Conservation (phyloP, 2,113 vertebrate genomes). For the Lophochroa leadbeateri region DNA sequence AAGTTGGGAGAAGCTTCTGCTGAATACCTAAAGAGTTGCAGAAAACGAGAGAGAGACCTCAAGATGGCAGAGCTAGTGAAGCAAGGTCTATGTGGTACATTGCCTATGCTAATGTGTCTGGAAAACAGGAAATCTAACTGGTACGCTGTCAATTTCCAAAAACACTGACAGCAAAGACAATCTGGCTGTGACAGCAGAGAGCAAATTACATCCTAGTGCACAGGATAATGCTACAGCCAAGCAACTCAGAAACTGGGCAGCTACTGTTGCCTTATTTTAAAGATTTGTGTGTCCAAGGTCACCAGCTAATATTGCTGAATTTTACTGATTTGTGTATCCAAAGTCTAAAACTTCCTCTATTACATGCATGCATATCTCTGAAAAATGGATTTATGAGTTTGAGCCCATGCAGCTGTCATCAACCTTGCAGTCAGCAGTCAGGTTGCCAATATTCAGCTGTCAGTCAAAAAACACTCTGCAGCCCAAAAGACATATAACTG, state of each 20-base stretch:
- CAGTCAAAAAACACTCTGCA: not conserved
- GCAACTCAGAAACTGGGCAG: not conserved
- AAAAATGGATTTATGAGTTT: not conserved
- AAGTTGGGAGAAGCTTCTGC: not conserved
- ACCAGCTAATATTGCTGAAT: not conserved
- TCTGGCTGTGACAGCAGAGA: not conserved
- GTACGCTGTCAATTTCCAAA: not conserved
- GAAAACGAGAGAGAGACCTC: not conserved
- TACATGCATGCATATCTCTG: accelerated
- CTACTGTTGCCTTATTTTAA: not conserved
- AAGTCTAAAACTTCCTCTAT: not conserved
- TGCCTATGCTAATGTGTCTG: not conserved
- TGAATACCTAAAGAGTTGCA: not conserved
- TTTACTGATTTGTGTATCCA: not conserved
- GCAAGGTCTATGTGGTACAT: not conserved
- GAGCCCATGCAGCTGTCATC: not conserved
- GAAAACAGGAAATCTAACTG: not conserved
- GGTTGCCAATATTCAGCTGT: not conserved
- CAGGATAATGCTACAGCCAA: not conserved
- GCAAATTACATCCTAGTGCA: not conserved
- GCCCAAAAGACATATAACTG: not conserved
- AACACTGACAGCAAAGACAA: not conserved
- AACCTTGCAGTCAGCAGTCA: not conserved
- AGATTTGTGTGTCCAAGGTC: not conserved
- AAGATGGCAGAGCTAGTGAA: not conserved